Conservation (phyloP, 1,140 invertebrate genomes). For the Papilio helenus region DNA sequence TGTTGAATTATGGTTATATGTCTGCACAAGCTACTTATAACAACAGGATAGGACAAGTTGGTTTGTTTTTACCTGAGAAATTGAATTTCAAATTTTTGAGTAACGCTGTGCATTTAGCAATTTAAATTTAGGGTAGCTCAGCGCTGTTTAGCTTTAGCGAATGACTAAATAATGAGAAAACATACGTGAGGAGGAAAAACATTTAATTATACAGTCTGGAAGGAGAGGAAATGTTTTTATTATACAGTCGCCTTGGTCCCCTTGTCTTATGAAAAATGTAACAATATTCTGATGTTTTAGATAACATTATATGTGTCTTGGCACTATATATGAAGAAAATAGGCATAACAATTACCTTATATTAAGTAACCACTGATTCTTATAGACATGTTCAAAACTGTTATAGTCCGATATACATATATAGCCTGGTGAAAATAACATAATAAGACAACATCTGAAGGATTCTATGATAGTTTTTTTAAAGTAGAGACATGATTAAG, state of each 20-base stretch:
- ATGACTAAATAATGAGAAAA: neutral
- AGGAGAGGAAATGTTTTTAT: constrained; percentile 29
- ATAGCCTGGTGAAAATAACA: too few relatives aligned
- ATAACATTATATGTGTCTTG: too few relatives aligned
- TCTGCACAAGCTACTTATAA: neutral
- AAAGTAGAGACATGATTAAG: too few relatives aligned
- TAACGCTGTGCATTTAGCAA: neutral
- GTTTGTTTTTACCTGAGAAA: neutral
- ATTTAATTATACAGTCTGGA: neutral
- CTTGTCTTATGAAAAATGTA: neutral
- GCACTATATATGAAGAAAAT: too few relatives aligned
- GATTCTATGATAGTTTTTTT: too few relatives aligned
- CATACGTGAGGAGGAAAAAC: too few relatives aligned
- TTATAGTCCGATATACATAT: too few relatives aligned
- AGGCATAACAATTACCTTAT: too few relatives aligned
- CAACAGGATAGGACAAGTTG: neutral
- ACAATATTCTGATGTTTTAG: too few relatives aligned
- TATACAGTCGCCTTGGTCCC: neutral
- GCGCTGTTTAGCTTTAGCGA: neutral
- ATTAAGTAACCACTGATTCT: too few relatives aligned
- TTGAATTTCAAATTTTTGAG: constrained; percentile 1
- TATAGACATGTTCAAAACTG: too few relatives aligned
- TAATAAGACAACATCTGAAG: too few relatives aligned
- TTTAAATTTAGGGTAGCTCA: neutral
- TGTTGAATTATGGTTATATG: neutral